A percentile compares a stretch with the other conserved stretches of the same genome.
These are phyloP conservation scores for Lepus oiostolus DNA, from an alignment of 2,797 vertebrate species.

Conservation along the genomic window DNA sequence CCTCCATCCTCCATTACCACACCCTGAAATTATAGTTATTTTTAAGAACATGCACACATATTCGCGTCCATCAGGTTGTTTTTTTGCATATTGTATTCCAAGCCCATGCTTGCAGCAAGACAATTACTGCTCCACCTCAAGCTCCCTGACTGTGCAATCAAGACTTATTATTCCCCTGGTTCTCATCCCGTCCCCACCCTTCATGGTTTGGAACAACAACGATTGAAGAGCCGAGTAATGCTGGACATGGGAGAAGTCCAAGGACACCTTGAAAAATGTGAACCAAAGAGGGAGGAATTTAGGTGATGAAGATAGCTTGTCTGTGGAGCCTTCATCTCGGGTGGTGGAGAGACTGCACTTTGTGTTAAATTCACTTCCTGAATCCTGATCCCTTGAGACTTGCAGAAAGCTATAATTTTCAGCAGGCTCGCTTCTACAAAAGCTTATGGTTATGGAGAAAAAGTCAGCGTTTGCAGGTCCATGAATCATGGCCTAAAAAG, in stretches of 20 bases:
- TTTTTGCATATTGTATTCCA: conserved; percentile 71
- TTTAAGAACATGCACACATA: conserved; percentile 63
- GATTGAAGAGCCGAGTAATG: conserved; percentile 45
- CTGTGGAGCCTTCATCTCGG: not conserved
- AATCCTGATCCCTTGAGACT: conserved; percentile 31
- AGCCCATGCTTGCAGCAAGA: conserved; percentile 76
- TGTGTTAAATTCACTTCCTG: not conserved
- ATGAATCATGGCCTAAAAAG: conserved; percentile 69
- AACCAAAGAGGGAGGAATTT: not conserved
- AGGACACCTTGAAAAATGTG: not conserved
- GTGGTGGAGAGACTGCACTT: not conserved
- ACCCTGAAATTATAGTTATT: conserved; percentile 80
- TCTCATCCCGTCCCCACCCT: conserved; percentile 69
- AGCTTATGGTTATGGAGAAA: conserved; percentile 60
- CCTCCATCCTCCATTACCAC: conserved; percentile 71
- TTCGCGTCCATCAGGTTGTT: conserved; percentile 72
- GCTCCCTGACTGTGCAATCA: conserved; percentile 66
- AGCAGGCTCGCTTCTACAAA: conserved; percentile 63
- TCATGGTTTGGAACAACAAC: conserved; percentile 62
- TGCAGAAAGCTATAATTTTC: conserved; percentile 56
- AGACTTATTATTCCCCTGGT: conserved; percentile 70
- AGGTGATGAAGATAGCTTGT: not conserved
- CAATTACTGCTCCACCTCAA: conserved; percentile 71
- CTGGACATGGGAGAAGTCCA: conserved; percentile 48
- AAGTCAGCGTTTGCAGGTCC: conserved; percentile 1